phyloP scores from a whole-genome alignment of 1,140 invertebrate genomes.

The Calliphora vicina region DNA sequence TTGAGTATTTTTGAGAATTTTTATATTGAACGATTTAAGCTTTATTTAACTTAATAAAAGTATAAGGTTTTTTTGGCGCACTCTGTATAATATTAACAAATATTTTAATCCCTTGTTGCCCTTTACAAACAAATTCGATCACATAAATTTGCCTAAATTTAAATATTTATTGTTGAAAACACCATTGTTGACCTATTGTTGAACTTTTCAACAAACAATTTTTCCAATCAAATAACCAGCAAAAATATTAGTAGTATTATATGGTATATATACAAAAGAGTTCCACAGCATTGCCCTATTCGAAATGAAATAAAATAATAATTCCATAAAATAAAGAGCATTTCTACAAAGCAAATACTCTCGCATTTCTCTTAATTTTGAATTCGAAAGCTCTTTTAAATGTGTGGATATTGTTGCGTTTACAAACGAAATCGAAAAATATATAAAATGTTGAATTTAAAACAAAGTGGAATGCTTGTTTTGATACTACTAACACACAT shows the following conservation, averaged over 20 bases:
- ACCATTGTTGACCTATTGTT: too few species aligned
- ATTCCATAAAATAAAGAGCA: not conserved
- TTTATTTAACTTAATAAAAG: too few species aligned
- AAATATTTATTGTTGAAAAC: too few species aligned
- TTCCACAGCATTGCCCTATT: constrained; percentile 2
- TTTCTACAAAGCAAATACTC: too few species aligned
- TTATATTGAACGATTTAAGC: too few species aligned
- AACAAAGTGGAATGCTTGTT: not conserved
- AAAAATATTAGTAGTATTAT: not conserved
- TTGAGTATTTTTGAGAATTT: too few species aligned
- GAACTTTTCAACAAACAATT: too few species aligned
- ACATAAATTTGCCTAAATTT: too few species aligned
- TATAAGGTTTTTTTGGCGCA: too few species aligned
- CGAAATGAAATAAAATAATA: not conserved
- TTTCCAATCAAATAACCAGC: not conserved
- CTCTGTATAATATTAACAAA: too few species aligned
- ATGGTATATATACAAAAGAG: not conserved
- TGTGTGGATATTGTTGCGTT: not conserved
- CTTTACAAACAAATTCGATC: too few species aligned
- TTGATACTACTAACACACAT: constrained; percentile 25
- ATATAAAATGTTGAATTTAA: not conserved
- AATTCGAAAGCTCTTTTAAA: not conserved
- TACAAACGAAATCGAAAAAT: not conserved
- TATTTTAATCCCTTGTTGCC: too few species aligned
- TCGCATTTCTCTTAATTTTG: not conserved